phyloP scores from a whole-genome alignment of 2,888 invertebrate species.

The Archips xylosteana region DNA sequence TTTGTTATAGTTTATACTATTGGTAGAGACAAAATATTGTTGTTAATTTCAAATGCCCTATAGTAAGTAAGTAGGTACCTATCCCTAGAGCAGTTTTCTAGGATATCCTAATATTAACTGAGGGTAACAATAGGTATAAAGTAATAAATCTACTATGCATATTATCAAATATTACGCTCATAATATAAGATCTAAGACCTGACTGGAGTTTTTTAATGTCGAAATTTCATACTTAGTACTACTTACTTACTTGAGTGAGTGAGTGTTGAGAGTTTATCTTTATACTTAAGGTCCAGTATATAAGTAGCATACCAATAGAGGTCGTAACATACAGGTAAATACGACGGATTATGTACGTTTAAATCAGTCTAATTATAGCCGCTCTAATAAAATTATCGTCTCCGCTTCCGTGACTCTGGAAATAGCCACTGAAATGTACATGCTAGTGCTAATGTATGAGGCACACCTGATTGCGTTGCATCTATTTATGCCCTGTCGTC shows the following conservation, averaged over 20 bases:
- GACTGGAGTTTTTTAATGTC: no score
- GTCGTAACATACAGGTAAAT: slow-evolving; percentile 6
- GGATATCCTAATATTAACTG: no score
- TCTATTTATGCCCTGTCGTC: slow-evolving; percentile 74
- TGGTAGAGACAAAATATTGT: not conserved
- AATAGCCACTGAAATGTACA: slow-evolving; percentile 53
- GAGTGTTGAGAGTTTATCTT: no score
- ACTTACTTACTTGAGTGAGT: no score
- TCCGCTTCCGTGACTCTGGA: slow-evolving; percentile 57
- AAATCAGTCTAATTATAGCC: slow-evolving; percentile 31
- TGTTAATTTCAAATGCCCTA: not conserved
- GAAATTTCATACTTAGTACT: no score
- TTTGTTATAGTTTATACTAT: not conserved
- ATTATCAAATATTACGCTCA: no score
- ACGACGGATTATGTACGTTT: slow-evolving; percentile 24
- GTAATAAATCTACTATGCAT: no score
- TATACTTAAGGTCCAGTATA: not conserved
- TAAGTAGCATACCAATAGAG: not conserved
- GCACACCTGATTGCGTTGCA: slow-evolving; percentile 52
- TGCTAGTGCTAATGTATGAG: slow-evolving; percentile 50
- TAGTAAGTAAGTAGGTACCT: not conserved
- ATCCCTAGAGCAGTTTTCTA: no score
- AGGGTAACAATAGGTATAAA: no score
- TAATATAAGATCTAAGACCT: no score
- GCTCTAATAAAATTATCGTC: slow-evolving; percentile 49